These are phyloP conservation scores for Myripristis murdjan DNA, from an alignment of 2,797 vertebrate species.

Conservation along the genomic window DNA sequence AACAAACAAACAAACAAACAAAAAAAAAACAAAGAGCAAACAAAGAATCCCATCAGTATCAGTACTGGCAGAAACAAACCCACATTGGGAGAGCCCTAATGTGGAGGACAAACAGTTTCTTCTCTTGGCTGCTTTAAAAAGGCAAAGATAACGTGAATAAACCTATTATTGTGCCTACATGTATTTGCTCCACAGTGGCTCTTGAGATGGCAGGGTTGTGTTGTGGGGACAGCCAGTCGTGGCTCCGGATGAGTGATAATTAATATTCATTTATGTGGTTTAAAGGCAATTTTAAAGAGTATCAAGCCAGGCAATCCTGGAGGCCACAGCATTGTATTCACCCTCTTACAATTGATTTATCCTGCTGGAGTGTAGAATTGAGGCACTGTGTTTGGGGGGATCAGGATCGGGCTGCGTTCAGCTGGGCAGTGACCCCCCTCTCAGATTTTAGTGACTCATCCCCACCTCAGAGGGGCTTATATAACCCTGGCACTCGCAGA, in stretches of 20 bases:
- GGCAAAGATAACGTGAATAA: background rate
- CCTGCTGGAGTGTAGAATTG: constrained; percentile 17
- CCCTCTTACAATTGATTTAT: constrained; percentile 37
- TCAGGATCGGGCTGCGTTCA: constrained; percentile 27
- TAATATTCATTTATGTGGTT: constrained; percentile 27
- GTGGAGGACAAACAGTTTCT: too few relatives aligned
- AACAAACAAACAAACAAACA: too few relatives aligned
- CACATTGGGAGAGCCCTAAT: too few relatives aligned
- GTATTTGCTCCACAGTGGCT: background rate
- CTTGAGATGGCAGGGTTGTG: background rate
- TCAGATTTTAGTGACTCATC: constrained; percentile 63
- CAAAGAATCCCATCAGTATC: too few relatives aligned
- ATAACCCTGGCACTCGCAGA: constrained; percentile 57
- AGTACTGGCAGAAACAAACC: too few relatives aligned
- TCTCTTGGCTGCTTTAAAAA: too few relatives aligned
- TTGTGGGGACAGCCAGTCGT: background rate
- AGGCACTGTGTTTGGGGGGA: constrained; percentile 6
- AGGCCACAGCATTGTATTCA: constrained; percentile 32
- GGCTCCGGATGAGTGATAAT: constrained; percentile 10
- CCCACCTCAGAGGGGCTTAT: constrained; percentile 37
- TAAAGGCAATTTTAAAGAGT: constrained; percentile 32
- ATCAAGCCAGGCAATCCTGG: constrained; percentile 21
- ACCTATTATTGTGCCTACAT: constrained; percentile 11
- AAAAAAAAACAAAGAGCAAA: too few relatives aligned
- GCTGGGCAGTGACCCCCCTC: constrained; percentile 1